Evolutionary conservation across 23 tunicate species (phyloP).

Genomic region (Diplosoma virens): DNA sequence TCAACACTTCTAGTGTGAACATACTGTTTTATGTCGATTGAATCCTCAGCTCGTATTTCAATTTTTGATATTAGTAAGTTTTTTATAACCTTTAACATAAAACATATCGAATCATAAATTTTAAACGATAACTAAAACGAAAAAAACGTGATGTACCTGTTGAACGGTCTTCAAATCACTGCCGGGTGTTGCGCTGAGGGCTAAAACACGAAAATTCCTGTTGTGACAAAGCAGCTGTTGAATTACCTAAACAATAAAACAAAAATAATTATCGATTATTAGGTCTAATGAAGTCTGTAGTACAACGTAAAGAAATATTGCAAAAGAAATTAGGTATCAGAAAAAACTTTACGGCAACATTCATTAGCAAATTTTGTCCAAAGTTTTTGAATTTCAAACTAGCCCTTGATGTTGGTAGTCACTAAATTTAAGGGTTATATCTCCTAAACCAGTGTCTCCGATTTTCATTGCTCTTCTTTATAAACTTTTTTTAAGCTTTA

Average conservation of each 20-base stretch:
- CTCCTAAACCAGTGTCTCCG: no score
- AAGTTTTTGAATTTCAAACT: no score
- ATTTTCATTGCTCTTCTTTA: no score
- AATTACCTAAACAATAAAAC: slow-evolving; percentile 49
- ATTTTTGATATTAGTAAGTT: slow-evolving; percentile 74
- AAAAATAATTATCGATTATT: no score
- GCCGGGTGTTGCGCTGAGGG: slow-evolving; percentile 93
- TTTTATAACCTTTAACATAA: slow-evolving; percentile 45
- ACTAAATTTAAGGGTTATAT: no score
- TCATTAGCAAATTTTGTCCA: no score
- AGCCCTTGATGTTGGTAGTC: no score
- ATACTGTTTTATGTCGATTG: slow-evolving; percentile 71
- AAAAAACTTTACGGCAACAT: no score
- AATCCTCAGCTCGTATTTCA: slow-evolving; percentile 75
- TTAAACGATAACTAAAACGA: not conserved
- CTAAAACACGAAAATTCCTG: slow-evolving; percentile 67
- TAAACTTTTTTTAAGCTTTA: no score
- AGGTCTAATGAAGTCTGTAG: no score
- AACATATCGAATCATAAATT: not conserved
- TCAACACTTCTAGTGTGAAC: slow-evolving; percentile 61
- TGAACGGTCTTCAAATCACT: slow-evolving; percentile 71
- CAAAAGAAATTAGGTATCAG: no score
- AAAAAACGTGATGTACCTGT: slow-evolving; percentile 45
- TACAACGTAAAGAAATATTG: no score
- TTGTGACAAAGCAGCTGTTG: slow-evolving; percentile 62